phyloP scores from a whole-genome alignment of 2,888 invertebrate species.

The Keiferia lycopersicella region DNA sequence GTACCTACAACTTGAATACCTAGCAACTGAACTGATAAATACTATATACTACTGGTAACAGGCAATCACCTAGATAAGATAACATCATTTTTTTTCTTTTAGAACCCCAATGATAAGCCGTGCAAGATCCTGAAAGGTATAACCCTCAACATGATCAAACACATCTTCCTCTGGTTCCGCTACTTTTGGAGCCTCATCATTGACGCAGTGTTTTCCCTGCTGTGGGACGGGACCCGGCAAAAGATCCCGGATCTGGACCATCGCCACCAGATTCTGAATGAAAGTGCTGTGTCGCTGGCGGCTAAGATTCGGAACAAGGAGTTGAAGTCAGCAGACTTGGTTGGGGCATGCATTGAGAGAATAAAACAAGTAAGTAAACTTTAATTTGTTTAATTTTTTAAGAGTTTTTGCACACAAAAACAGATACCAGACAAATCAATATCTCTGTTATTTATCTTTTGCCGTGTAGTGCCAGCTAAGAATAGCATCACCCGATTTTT shows the following conservation, averaged over 20 bases:
- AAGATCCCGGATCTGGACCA: conserved; percentile 62
- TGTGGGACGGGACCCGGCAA: conserved; percentile 58
- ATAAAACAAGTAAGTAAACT: conserved; percentile 82
- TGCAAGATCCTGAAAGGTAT: conserved; percentile 63
- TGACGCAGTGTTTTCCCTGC: conserved; percentile 57
- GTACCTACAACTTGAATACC: too few species aligned
- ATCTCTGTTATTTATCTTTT: too few species aligned
- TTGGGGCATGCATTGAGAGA: conserved; percentile 87
- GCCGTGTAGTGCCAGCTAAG: too few species aligned
- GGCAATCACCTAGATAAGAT: too few species aligned
- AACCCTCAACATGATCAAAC: conserved; percentile 55
- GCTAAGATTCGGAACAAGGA: conserved; percentile 83
- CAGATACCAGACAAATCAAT: too few species aligned
- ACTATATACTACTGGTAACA: too few species aligned
- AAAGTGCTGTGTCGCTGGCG: conserved; percentile 86
- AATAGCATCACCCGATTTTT: too few species aligned
- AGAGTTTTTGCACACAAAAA: too few species aligned
- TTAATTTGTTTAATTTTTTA: too few species aligned
- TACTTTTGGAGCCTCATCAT: conserved; percentile 59
- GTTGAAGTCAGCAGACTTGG: conserved; percentile 85
- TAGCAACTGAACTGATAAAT: too few species aligned
- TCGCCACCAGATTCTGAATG: conserved; percentile 58
- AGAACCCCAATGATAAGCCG: conserved; percentile 58
- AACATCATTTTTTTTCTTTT: too few species aligned
- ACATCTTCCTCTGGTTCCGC: conserved; percentile 57